Percentiles rank a stretch among this genome's conserved stretches.
These are phyloP conservation scores for Mythimna vitellina DNA, from an alignment of 2,888 invertebrate genomes.

Conservation along the genomic window DNA sequence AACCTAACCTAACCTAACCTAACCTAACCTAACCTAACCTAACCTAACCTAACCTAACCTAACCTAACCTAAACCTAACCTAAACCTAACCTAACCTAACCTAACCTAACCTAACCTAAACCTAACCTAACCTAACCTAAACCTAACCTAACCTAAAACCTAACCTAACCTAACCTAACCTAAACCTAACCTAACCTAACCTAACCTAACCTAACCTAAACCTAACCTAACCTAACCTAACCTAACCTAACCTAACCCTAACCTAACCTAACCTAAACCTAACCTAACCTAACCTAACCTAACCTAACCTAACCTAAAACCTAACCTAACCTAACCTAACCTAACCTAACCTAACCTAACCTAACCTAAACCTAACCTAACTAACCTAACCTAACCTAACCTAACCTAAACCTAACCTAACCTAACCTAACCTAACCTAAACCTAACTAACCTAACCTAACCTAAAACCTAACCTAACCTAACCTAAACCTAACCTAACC, in stretches of 20 bases:
- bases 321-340: constrained; percentile 2
- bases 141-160: constrained; percentile 20
- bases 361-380: constrained; percentile 30
- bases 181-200: no score
- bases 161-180: no score
- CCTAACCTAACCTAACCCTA: constrained; percentile 45
- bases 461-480: constrained; percentile 48
- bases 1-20: no score
- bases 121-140: no score
- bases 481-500: constrained; percentile 58
- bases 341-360: no score
- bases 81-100: background rate
- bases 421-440: constrained; percentile 50
- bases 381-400: constrained; percentile 26
- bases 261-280: constrained; percentile 1
- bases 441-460: constrained; percentile 43
- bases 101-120: constrained; percentile 8
- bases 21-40: constrained; percentile 4
- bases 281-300: no score
- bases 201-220: constrained; percentile 30
- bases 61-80: constrained; percentile 12
- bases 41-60: no score
- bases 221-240: background rate
- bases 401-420: constrained; percentile 44
- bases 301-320: constrained; percentile 4